Base-by-base conservation (phyloP, 2,888 invertebrate species). In the Peribatodes rhomboidaria region DNA sequence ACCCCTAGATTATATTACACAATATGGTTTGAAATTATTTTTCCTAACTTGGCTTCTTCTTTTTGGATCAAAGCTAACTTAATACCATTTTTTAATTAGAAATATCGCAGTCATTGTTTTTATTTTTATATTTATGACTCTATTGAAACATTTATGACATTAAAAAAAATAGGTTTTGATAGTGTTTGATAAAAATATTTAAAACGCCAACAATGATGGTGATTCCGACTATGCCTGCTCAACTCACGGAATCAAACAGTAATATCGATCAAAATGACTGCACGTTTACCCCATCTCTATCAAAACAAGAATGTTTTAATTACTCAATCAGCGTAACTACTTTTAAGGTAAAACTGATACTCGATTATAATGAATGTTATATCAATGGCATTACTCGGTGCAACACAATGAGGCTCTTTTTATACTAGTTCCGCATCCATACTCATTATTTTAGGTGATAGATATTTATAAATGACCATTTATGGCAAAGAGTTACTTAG, bases 261-360 rank as follows among this genome's bases (percentile, higher is more conserved):
- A 8, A 14, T n/a, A 31, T 47, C 27, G 50, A 50, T 16, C 18
- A 27, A 18, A 35, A 18, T 16, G 6, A 20, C 18, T 37, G 10
- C 10, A 13, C 8, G 14, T 47, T 53, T 60, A 53, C 22, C 35
- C 31, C 46, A 53, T 60, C 42, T 33, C 16, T 46, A 18, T 7
- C 42, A 13, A 10, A 13, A 46, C 33, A 63, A 44, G 27, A 59
- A 64, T 50, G 58, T 59, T 41, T 53, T 58, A 64, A 64, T 65
- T 52, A 70, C 66, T 71, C 63, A 68, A 71, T 73, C 68, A 66
- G 31, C 52, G 53, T 20, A 18, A 52, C 31, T 54, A 46, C 65
- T 58, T 65, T 69, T 61, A 74, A 66, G 66, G 68, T 58, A 69
- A 57, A 58, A 65, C 63, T 47, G 49, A 70, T 65, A 61, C 67